Evolutionary conservation across 1,140 invertebrate genomes (phyloP).

Genomic region (Micrasema longulum): DNA sequence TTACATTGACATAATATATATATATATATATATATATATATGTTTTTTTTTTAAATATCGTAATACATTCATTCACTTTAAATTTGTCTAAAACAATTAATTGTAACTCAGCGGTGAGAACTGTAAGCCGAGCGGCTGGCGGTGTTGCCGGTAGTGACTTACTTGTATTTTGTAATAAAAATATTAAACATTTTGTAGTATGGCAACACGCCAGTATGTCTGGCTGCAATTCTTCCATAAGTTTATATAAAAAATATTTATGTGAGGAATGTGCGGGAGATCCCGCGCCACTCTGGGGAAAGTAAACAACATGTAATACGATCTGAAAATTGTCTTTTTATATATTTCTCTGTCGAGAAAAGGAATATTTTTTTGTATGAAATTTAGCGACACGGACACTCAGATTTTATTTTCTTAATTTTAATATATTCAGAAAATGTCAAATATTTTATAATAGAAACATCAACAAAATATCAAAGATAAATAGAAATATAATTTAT

Average conservation of each 20-base stretch:
- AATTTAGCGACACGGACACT: conserved; percentile 33
- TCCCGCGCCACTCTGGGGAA: not conserved
- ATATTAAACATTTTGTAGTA: conserved; percentile 10
- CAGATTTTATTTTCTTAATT: conserved; percentile 24
- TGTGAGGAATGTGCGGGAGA: conserved; percentile 10
- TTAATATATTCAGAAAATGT: conserved; percentile 44
- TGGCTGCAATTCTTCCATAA: not conserved
- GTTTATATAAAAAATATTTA: conserved; percentile 26
- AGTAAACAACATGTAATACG: not conserved
- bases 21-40: too few relatives aligned
- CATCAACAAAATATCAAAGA: conserved; percentile 53
- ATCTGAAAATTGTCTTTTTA: conserved; percentile 23
- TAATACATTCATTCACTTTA: conserved; percentile 50
- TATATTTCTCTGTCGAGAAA: conserved; percentile 5
- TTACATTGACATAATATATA: conserved; percentile 54
- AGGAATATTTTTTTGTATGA: conserved; percentile 6
- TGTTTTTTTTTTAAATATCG: conserved; percentile 44
- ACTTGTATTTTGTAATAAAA: conserved; percentile 19
- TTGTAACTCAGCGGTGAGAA: not conserved
- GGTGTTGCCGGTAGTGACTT: not conserved
- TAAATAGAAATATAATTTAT: conserved; percentile 54
- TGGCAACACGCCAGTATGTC: not conserved
- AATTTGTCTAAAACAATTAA: conserved; percentile 37
- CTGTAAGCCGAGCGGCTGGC: not conserved
- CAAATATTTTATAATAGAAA: conserved; percentile 50